phyloP scores from a whole-genome alignment of 2,797 vertebrate species.

The Xyrichtys novacula region DNA sequence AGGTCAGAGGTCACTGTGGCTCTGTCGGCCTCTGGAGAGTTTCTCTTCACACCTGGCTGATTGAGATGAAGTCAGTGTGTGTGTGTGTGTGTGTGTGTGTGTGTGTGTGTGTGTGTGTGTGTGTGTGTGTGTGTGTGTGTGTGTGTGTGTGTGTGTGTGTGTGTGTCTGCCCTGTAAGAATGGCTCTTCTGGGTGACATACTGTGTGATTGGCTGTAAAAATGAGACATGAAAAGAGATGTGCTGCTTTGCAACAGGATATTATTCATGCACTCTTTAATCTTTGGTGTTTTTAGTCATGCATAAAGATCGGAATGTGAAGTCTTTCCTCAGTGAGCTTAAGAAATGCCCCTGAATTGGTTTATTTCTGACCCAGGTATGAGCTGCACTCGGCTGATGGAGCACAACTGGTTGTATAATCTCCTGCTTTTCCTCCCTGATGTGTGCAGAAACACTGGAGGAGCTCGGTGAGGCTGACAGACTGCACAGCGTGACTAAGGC shows the following conservation, averaged over 20 bases:
- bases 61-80: conserved; percentile 8
- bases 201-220: background rate
- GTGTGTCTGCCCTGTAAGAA: background rate
- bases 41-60: conserved; percentile 24
- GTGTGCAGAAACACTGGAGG: background rate
- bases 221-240: background rate
- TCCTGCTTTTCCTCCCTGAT: background rate
- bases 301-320: background rate
- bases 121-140: background rate
- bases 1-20: conserved; percentile 2
- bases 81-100: background rate
- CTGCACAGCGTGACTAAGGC: conserved; percentile 16
- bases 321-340: background rate
- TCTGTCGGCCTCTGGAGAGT: conserved; percentile 1
- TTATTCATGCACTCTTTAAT: background rate
- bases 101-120: background rate
- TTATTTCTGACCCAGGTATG: background rate
- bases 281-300: background rate
- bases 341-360: background rate
- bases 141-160: background rate
- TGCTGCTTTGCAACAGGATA: background rate
- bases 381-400: background rate
- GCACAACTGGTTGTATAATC: background rate
- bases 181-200: background rate
- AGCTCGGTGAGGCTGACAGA: conserved; percentile 12